Evolutionary conservation across 2,113 vertebrate species (phyloP).

Genomic region (Callipepla squamata): DNA sequence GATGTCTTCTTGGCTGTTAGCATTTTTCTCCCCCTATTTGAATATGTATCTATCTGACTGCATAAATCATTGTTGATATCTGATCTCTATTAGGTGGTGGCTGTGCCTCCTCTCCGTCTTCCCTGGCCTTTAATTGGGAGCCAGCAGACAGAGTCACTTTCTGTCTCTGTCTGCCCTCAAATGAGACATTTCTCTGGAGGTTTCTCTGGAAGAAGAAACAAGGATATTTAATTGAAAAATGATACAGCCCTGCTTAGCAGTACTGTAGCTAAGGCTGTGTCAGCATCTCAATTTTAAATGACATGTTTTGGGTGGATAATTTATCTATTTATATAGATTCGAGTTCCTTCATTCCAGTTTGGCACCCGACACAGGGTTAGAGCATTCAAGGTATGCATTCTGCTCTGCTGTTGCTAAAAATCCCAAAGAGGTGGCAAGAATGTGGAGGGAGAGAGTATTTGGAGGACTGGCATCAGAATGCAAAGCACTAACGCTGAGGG

Average conservation of each 20-base stretch:
- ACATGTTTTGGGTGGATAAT: constrained; percentile 36
- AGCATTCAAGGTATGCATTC: neutral
- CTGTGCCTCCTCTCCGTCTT: neutral
- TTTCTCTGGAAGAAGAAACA: constrained; percentile 32
- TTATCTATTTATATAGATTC: constrained; percentile 43
- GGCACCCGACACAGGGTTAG: neutral
- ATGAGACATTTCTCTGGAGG: constrained; percentile 22
- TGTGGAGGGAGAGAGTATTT: neutral
- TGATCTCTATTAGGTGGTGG: neutral
- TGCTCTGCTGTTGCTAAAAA: neutral
- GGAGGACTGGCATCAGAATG: constrained; percentile 41
- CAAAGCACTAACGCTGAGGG: constrained; percentile 61
- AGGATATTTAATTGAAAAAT: constrained; percentile 50
- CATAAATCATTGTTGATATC: neutral
- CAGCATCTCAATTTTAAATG: constrained; percentile 57
- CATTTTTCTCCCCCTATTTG: neutral
- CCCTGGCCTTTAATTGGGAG: constrained; percentile 12
- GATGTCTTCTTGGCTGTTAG: neutral
- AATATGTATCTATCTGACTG: neutral
- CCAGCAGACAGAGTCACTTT: neutral
- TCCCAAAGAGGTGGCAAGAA: neutral
- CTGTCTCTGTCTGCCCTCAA: constrained; percentile 28
- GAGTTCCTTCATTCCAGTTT: constrained; percentile 37
- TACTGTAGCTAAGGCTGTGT: constrained; percentile 25
- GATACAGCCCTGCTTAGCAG: constrained; percentile 7